phyloP scores from a whole-genome alignment of 2,113 vertebrate genomes.

The Hippopotamus amphibius region DNA sequence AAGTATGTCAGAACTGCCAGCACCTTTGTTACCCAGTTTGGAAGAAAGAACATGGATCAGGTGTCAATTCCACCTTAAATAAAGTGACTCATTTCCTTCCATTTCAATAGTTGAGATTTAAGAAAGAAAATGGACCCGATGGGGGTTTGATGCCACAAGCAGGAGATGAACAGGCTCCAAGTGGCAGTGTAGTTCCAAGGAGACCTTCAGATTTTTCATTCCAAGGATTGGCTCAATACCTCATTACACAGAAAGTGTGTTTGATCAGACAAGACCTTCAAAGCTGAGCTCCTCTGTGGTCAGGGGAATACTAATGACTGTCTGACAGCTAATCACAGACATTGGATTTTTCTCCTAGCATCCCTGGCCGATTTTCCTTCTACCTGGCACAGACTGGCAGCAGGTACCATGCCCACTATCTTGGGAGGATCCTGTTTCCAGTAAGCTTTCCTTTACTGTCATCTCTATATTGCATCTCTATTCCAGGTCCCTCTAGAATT shows the following conservation, averaged over 20 bases:
- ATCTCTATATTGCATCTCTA: neutral
- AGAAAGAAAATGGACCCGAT: neutral
- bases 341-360: neutral
- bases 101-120: constrained; percentile 54
- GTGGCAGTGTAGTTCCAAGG: neutral
- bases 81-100: constrained; percentile 6
- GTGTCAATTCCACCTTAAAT: neutral
- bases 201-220: constrained; percentile 8
- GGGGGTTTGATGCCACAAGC: neutral
- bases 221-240: constrained; percentile 30
- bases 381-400: constrained; percentile 51
- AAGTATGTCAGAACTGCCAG: neutral
- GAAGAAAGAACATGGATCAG: constrained; percentile 16
- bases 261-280: constrained; percentile 63
- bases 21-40: neutral
- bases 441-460: constrained; percentile 19
- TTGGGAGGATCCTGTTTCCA: neutral
- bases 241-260: constrained; percentile 57
- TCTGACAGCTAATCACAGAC: constrained; percentile 59
- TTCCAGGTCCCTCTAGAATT: constrained; percentile 13
- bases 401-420: neutral
- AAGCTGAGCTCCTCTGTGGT: constrained; percentile 24
- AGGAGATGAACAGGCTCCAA: neutral
- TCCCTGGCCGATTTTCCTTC: neutral
- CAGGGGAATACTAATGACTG: constrained; percentile 63